Percentiles rank a stretch among this genome's conserved stretches.
Conservation (phyloP, 2,888 invertebrate species). For the Pyrrhosoma nymphula region DNA sequence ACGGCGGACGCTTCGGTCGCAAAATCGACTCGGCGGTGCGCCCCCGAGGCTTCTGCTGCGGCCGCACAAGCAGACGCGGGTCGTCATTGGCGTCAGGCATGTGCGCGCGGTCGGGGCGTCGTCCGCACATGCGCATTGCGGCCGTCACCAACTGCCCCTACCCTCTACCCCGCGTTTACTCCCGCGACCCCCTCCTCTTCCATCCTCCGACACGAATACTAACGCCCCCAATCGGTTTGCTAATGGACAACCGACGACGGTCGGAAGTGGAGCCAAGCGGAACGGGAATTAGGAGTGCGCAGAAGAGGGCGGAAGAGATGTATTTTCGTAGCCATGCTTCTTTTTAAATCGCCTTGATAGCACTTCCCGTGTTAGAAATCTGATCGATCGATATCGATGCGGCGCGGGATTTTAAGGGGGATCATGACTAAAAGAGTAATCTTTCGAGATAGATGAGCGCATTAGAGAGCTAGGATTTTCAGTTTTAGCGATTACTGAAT, state of each 20-base stretch:
- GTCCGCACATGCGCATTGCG: slow-evolving; percentile 14
- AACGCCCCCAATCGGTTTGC: slow-evolving; percentile 14
- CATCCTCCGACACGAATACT: background rate
- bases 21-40: slow-evolving; percentile 9
- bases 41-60: background rate
- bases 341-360: background rate
- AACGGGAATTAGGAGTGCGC: background rate
- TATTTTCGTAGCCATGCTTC: background rate
- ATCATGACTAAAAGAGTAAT: no score
- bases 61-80: background rate
- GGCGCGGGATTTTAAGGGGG: background rate
- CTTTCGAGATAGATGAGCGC: no score
- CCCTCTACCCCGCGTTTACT: background rate
- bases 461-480: no score
- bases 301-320: background rate
- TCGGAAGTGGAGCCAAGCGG: slow-evolving; percentile 1
- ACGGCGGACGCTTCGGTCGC: background rate
- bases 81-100: background rate
- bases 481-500: no score
- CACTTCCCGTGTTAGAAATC: background rate
- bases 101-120: background rate
- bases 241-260: slow-evolving; percentile 35
- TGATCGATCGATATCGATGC: background rate
- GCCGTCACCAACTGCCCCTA: background rate
- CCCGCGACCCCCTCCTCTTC: background rate